A percentile compares a stretch with the other conserved stretches of the same genome.
phyloP scores from a whole-genome alignment of 2,888 invertebrate species.

The Bimastos eiseni region DNA sequence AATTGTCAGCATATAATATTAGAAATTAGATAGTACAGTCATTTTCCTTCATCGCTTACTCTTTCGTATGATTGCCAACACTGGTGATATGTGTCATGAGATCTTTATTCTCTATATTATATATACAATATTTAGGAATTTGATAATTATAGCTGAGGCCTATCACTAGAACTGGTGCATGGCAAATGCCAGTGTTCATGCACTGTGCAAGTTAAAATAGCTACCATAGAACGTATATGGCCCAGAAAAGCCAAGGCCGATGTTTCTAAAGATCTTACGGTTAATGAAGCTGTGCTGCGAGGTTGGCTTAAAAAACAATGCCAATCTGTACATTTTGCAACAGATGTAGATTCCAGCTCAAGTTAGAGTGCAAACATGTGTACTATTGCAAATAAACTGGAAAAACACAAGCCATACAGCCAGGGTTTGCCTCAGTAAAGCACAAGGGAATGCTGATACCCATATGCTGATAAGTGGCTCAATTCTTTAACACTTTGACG shows the following conservation, averaged over 20 bases:
- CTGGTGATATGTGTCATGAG: background rate
- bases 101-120: too few species aligned
- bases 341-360: background rate
- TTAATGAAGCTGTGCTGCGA: background rate
- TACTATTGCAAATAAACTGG: background rate
- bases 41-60: background rate
- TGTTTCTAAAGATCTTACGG: background rate
- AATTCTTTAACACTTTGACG: background rate
- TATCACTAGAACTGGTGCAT: background rate
- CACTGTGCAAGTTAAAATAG: background rate
- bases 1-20: too few species aligned
- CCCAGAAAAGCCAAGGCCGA: background rate
- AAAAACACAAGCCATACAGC: background rate
- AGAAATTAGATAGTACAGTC: background rate
- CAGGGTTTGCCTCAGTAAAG: background rate
- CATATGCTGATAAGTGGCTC: too few species aligned
- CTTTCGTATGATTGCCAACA: background rate
- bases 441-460: background rate
- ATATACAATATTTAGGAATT: background rate
- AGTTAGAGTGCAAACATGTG: background rate
- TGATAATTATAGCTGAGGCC: background rate
- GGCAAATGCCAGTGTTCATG: background rate
- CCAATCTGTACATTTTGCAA: background rate
- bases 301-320: background rate
- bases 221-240: background rate